Conservation (phyloP, 2,113 vertebrate species). For the Corydoras maculifer region DNA sequence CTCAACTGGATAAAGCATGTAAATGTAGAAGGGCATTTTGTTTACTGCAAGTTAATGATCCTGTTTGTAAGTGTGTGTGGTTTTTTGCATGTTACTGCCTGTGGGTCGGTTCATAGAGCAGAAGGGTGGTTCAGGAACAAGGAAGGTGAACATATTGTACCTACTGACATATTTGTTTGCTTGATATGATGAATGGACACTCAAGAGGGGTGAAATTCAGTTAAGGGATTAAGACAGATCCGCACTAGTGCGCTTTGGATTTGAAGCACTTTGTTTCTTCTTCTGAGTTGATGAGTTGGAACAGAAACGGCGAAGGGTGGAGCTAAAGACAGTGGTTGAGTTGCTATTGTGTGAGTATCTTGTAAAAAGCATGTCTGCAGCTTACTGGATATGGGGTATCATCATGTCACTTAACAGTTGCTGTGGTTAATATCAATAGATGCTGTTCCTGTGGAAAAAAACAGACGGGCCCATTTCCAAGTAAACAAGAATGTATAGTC, state of each 20-base stretch:
- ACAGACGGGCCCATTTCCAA: no score
- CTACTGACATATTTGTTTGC: background rate
- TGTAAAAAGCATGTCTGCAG: background rate
- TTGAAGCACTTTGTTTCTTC: background rate
- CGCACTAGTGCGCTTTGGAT: background rate
- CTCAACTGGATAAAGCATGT: no score
- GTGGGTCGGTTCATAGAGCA: background rate
- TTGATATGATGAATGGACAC: background rate
- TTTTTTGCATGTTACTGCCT: background rate
- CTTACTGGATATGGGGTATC: background rate
- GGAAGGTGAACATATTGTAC: background rate
- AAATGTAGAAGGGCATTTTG: no score
- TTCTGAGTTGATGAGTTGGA: background rate
- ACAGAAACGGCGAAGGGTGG: background rate
- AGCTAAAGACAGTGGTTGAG: background rate
- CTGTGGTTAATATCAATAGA: background rate
- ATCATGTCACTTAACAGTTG: background rate
- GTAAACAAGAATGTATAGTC: no score
- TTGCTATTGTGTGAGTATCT: background rate
- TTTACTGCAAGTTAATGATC: no score
- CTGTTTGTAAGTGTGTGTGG: background rate
- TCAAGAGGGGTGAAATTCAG: background rate
- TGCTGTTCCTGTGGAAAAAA: background rate
- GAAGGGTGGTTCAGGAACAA: background rate
- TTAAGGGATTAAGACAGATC: background rate